Evolutionary conservation across 2,797 vertebrate genomes (phyloP), one percentile per base, ranked within the genome.

Genomic region (Enteromius argenteus): DNA sequence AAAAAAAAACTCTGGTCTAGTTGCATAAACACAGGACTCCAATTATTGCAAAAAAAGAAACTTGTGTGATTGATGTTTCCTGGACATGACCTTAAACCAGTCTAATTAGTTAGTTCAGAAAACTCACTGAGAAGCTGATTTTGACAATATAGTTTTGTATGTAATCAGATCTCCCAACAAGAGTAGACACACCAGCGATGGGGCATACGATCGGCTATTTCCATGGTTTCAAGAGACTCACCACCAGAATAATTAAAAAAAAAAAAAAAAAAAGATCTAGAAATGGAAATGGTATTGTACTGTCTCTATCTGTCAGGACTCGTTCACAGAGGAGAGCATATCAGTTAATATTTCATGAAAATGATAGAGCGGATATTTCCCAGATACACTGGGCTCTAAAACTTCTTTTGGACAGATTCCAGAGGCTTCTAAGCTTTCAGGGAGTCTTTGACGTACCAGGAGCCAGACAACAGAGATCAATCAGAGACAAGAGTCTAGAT

Each of bases 311-410:
- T 51, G 37, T 81, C 56, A 53, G 53, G 44, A 32, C 72, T 68
- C 23, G 14, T 69, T 44, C 56, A 56, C 32, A 72, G 69, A 79
- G 9, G 19, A 58, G 68, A 74, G 46, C 35, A n/a, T 62, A 62
- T 67, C 66, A 79, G 85, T 86, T 32, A 83, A 86, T 86, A 74
- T 83, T 83, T 86, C 85, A 79, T 86, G 68, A 74, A 67, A 66
- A 74, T 79, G 68, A 83, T 53, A 71, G 51, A 42, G 76, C 64
- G 23, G 83, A 67, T 76, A 76, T 77, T 79, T 84, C 39, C 82
- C 51, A 69, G 64, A 69, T 71, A 60, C 49, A 35, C 51, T 46
- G 74, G 42, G 19, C 51, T 58, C 27, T 84, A 79, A 84, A 84
- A 78, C 15, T 58, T 11, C 67, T 84, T 79, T 71, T 84, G 82